Evolutionary conservation across 2,888 invertebrate genomes (phyloP), one percentile per base, ranked within the genome.

Genomic region (Meiosimyza decipiens): DNA sequence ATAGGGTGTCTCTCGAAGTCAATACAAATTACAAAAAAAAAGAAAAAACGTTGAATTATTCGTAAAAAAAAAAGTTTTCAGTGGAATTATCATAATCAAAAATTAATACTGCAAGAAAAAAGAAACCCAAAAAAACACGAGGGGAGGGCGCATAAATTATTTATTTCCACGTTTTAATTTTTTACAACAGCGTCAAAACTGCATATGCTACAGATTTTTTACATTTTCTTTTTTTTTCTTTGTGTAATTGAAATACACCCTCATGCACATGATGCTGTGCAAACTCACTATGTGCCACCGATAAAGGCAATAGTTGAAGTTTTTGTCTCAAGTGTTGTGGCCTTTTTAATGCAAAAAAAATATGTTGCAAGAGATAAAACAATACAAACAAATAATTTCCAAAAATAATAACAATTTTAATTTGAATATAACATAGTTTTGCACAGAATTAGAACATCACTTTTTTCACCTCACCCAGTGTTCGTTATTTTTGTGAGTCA

Each of bases 391-490:
- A 55, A 54, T 55, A 67, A 22, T 15, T 66, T 28, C n/a, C 28
- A 22, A 54, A n/a, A 54, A 64, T 13, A 64, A 64, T 18, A n/a
- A 63, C 3, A 63, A 47, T 33, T 28, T n/a, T 6, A 51, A 22
- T 52, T 13, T 40, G 65, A 65, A 9, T n/a, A 63, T 57, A 65
- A 65, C 13, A 65, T 33, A 57, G 59, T 63, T 55, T 33, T 73
- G 40, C 71, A 59, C 69, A 67, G 73, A 72, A 59, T 64, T 62
- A 28, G 71, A 52, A 18, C 69, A 67, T 71, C 22, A 7, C 22
- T 28, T 28, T 28, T 2, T 28, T 28, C 15, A 49, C 18, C 11
- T 62, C 49, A 16, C 40, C 18, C 1, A 47, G 2, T 11, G 6
- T 47, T 12, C 7, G 15, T 40, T 33, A 12, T 49, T 62, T 18